phyloP scores from a whole-genome alignment of 2,888 invertebrate species.

The Mongoloraphidia duomilia region DNA sequence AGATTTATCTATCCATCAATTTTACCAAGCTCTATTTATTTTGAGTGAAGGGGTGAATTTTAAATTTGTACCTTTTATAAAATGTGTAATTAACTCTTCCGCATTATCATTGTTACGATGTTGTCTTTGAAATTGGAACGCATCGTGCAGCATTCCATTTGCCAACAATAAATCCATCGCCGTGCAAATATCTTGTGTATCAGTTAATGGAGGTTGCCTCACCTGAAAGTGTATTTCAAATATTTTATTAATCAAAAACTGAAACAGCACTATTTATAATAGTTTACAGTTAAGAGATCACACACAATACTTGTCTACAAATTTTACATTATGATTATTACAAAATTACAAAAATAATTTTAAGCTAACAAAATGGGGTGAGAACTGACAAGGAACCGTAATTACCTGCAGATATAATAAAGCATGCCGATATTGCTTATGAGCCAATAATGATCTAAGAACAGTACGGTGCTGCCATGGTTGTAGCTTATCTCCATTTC shows the following conservation, averaged over 20 bases:
- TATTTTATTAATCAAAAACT: no score
- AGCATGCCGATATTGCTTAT: conserved; percentile 54
- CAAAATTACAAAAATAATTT: no score
- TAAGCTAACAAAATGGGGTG: no score
- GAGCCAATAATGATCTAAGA: conserved; percentile 47
- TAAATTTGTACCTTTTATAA: conserved; percentile 46
- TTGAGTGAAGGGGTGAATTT: no score
- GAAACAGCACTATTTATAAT: no score
- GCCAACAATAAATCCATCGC: conserved; percentile 46
- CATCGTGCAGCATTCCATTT: conserved; percentile 47
- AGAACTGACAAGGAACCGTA: conserved; percentile 30
- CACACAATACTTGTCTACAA: no score
- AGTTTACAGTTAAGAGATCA: no score
- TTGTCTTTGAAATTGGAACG: conserved; percentile 45
- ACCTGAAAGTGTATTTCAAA: conserved; percentile 28
- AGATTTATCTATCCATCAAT: no score
- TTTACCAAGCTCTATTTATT: no score
- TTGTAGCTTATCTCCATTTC: conserved; percentile 35
- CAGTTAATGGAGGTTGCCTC: conserved; percentile 24
- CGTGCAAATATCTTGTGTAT: conserved; percentile 34
- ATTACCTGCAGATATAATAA: conserved; percentile 51
- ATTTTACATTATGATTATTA: neutral
- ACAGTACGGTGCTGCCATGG: conserved; percentile 62
- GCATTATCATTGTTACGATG: conserved; percentile 34
- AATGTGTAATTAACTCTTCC: conserved; percentile 38